A percentile compares a stretch with the other conserved stretches of the same genome.
Evolutionary conservation across 2,888 invertebrate species (phyloP).

Genomic region (Troides helena): DNA sequence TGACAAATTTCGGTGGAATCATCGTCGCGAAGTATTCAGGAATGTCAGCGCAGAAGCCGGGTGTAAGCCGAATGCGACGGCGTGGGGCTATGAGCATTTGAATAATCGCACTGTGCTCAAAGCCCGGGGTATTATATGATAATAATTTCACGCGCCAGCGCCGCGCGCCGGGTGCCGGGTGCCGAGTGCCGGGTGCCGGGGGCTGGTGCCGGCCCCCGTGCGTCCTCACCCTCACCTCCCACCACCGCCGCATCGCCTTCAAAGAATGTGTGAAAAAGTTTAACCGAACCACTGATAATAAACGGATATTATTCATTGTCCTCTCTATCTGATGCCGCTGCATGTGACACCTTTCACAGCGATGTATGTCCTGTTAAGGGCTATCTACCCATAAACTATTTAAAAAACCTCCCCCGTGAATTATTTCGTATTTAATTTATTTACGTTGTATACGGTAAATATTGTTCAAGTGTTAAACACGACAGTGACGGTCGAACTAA

Average conservation of each 20-base stretch:
- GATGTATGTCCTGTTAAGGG: slow-evolving; percentile 45
- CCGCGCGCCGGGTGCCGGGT: slow-evolving; percentile 52
- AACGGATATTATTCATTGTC: slow-evolving; percentile 40
- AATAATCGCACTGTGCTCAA: slow-evolving; percentile 73
- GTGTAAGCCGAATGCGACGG: slow-evolving; percentile 42
- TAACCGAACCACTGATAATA: slow-evolving; percentile 46
- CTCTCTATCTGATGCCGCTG: slow-evolving; percentile 35
- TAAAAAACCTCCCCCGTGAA: slow-evolving; percentile 43
- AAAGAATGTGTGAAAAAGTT: slow-evolving; percentile 73
- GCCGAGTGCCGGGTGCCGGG: slow-evolving; percentile 54
- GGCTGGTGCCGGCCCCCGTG: slow-evolving; percentile 41
- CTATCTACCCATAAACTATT: slow-evolving; percentile 37
- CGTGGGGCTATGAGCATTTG: slow-evolving; percentile 67
- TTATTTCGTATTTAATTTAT: slow-evolving; percentile 58
- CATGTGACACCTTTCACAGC: slow-evolving; percentile 49
- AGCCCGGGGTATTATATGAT: slow-evolving; percentile 74
- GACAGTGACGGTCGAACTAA: slow-evolving; percentile 40
- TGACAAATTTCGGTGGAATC: slow-evolving; percentile 69
- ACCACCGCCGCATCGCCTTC: slow-evolving; percentile 45
- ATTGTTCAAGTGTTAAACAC: slow-evolving; percentile 62
- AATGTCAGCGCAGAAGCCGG: slow-evolving; percentile 53
- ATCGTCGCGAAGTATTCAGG: slow-evolving; percentile 58
- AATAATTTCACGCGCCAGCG: slow-evolving; percentile 77
- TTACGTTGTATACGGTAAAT: slow-evolving; percentile 66
- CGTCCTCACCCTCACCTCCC: too few relatives aligned